phyloP scores from a whole-genome alignment of 2,797 vertebrate species.

The Rhinogobio ventralis region DNA sequence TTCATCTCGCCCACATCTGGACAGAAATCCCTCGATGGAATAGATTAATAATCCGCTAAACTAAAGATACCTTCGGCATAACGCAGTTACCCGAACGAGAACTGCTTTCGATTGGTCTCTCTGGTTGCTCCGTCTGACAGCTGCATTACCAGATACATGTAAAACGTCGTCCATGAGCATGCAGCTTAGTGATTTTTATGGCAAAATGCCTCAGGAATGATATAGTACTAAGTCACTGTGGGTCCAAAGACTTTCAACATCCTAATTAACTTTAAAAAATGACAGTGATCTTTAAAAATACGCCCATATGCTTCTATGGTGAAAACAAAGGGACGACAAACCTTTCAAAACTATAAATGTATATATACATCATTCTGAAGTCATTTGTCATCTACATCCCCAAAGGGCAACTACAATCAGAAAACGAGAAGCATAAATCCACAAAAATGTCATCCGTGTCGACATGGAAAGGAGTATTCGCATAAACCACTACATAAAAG shows the following conservation, averaged over 20 bases:
- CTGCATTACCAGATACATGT: not conserved
- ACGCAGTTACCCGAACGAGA: slow-evolving; percentile 12
- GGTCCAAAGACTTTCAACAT: slow-evolving; percentile 3
- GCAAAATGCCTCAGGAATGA: not conserved
- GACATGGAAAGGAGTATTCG: not conserved
- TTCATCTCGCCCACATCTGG: slow-evolving; percentile 51
- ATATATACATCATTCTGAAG: not conserved
- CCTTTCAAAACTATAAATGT: not conserved
- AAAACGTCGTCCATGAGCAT: not conserved
- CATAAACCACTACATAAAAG: slow-evolving; percentile 27
- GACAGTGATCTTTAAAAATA: not conserved
- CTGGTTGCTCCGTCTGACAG: not conserved
- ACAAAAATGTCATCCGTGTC: slow-evolving; percentile 8
- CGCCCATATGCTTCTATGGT: not conserved
- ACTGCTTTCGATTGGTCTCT: slow-evolving; percentile 5
- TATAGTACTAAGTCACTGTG: slow-evolving; percentile 1
- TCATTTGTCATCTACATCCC: slow-evolving; percentile 37
- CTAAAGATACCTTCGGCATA: slow-evolving; percentile 25
- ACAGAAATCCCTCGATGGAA: slow-evolving; percentile 44
- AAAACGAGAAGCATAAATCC: slow-evolving; percentile 27
- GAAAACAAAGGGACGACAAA: not conserved
- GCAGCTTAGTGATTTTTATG: not conserved
- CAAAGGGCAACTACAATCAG: slow-evolving; percentile 33
- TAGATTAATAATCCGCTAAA: slow-evolving; percentile 49
- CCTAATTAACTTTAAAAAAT: not conserved